Evolutionary conservation across 2,888 invertebrate species (phyloP), one percentile per base, ranked within the genome.

Genomic region (Diaphora mendica): DNA sequence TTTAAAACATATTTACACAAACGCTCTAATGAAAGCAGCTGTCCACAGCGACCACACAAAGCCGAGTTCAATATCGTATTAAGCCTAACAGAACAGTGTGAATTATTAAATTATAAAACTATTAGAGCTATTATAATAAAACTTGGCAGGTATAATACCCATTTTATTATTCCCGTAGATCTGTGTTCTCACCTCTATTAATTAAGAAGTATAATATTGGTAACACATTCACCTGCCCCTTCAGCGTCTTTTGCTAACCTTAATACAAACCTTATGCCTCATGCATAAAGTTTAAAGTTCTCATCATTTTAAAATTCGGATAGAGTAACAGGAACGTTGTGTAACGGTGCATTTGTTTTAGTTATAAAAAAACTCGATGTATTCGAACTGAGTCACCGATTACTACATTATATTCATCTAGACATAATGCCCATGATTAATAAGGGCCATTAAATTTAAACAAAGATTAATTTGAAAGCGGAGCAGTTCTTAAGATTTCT

Each of bases 391-490:
- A 92, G 85, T 93, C 92, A 93, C 91, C 90, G 90, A 93, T 94
- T 92, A 93, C 92, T 86, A 88, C 91, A 90, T 93, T 91, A 92
- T 91, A 92, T 92, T 88, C 92, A 91, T 93, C 90, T 91, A 90
- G 90, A 92, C 92, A 91, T 92, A 94, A 93, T 93, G 87, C 89
- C 88, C 84, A 87, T 94, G 93, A 95, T 93, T 94, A 95, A 94
- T 95, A 92, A 90, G 91, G 78, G 81, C 91, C 92, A 94, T 95
- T 94, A 94, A 92, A 84, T 93, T 91, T 91, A 94, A 94, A 94
- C 94, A 93, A 94, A 91, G 94, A 95, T 94, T 93, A 92, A 94
- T 94, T 90, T 91, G 84, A 83, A 87, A 88, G 86, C 88, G 84
- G 83, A 70, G 84, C 81, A 80, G 76, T 82, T 67, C 67, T 80